A percentile compares a stretch with the other conserved stretches of the same genome.
phyloP scores from a whole-genome alignment of 2,888 invertebrate species.

The Perithous albicinctus region DNA sequence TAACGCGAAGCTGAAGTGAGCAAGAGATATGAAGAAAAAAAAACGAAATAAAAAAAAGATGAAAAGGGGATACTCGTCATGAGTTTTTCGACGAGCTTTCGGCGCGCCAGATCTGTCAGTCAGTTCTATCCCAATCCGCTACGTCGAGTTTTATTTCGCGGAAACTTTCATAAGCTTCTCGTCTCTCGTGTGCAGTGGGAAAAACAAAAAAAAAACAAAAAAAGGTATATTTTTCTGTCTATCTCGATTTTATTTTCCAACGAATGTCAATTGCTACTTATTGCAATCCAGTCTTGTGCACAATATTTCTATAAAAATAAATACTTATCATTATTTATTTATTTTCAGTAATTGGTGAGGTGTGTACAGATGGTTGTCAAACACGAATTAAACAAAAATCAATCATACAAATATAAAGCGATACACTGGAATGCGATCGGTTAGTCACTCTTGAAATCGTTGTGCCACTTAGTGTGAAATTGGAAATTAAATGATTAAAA shows the following conservation, averaged over 20 bases:
- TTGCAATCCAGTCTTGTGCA: background rate
- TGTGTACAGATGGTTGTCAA: background rate
- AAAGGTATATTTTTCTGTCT: constrained; percentile 1
- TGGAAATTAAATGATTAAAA: no score
- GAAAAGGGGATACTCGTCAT: constrained; percentile 18
- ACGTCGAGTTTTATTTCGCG: constrained; percentile 43
- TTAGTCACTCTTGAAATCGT: no score
- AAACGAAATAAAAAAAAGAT: background rate
- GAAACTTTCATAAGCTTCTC: constrained; percentile 48
- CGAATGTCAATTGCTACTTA: background rate
- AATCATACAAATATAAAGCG: no score
- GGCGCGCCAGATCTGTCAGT: constrained; percentile 33
- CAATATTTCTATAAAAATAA: no score
- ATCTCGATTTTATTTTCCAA: constrained; percentile 12
- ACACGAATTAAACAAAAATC: no score
- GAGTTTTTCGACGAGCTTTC: constrained; percentile 37
- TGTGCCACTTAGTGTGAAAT: no score
- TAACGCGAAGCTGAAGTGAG: background rate
- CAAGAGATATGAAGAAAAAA: background rate
- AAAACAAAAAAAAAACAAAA: constrained; percentile 3
- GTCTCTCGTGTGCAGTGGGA: background rate
- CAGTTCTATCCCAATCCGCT: constrained; percentile 38
- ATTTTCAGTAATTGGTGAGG: background rate
- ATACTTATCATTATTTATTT: background rate
- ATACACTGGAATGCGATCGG: no score